Base-by-base conservation (phyloP, 1,140 invertebrate genomes). In the Drosophila novamexicana region DNA sequence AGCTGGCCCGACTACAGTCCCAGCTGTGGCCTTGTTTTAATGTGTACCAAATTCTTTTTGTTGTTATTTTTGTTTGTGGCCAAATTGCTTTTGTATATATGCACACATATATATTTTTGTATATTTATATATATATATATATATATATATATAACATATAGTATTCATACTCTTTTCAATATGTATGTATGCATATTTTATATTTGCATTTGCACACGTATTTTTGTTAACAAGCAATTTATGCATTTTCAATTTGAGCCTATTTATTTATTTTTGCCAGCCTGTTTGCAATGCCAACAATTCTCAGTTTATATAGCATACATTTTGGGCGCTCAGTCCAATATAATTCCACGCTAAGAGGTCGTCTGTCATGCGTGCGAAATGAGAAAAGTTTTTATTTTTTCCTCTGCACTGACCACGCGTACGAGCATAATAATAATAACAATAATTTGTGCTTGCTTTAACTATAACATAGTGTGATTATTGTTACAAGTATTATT, bases 301-400 rank as follows among this genome's bases (percentile, higher is more conserved):
- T 32, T 44, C 42, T 68, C 47, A 18, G 52, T 29, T 72, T 76
- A 59, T 52, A 44, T 62, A 61, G 68, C 75, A 79, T 67, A 83
- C 49, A 78, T 75, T 75, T 69, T 14, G 37, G 64, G 45, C 0
- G 56, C 57, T 45, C 34, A 52, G 29, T 56, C 57, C 40, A 57
- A 75, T 29, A 29, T 29, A 63, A 62, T 69, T 75, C 12, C 29
- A 22, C 8, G 12, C 3, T 5, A 29, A 29, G 7, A 32, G 32
- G 22, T 45, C 40, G 42, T 45, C 4, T 16, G 37, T 69, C 58
- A 59, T 40, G 45, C 47, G 36, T 40, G 50, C 71, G 47, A 76
- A 81, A 84, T 89, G 84, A 76, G 78, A 61, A 90, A 84, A 90
- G 67, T 84, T 86, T 70, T 54, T 18, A 52, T 37, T 16, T 39